These are phyloP conservation scores for Punctoribates punctum DNA, from an alignment of 2,888 invertebrate species.

Conservation along the genomic window DNA sequence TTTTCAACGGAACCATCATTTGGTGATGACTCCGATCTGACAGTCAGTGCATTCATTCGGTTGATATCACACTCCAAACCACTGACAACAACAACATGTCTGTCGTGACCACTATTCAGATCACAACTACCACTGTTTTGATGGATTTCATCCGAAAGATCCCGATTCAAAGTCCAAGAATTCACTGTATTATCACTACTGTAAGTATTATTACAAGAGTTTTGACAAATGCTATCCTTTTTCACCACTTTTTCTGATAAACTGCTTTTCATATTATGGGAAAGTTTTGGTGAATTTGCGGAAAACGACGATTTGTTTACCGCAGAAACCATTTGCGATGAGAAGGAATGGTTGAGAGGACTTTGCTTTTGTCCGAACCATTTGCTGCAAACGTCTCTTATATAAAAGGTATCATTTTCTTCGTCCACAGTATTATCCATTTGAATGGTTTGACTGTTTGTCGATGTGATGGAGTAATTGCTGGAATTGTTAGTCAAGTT, in stretches of 20 bases:
- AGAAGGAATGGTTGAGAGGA: not conserved
- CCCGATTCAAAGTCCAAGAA: not conserved
- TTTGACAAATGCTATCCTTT: slow-evolving; percentile 43
- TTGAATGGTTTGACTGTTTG: not conserved
- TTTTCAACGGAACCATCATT: not conserved
- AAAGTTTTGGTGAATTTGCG: slow-evolving; percentile 24
- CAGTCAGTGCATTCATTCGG: slow-evolving; percentile 13
- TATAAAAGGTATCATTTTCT: slow-evolving; percentile 40
- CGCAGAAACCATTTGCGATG: slow-evolving; percentile 16
- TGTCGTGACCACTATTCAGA: not conserved
- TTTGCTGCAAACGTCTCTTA: slow-evolving; percentile 46
- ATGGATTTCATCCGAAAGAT: not conserved
- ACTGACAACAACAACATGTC: slow-evolving; percentile 42
- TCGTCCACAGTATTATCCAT: not conserved
- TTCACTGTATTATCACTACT: not conserved
- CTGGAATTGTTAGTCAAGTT: not conserved
- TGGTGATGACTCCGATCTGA: not conserved
- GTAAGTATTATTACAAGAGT: not conserved
- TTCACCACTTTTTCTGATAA: slow-evolving; percentile 47
- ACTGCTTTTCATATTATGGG: slow-evolving; percentile 46
- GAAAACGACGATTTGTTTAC: not conserved
- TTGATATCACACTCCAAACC: slow-evolving; percentile 18
- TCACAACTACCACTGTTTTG: not conserved
- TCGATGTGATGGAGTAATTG: not conserved
- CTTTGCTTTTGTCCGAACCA: slow-evolving; percentile 39